A percentile compares a stretch with the other conserved stretches of the same genome.
These are phyloP conservation scores for Lampropteryx suffumata DNA, from an alignment of 2,888 invertebrate species.

Conservation along the genomic window DNA sequence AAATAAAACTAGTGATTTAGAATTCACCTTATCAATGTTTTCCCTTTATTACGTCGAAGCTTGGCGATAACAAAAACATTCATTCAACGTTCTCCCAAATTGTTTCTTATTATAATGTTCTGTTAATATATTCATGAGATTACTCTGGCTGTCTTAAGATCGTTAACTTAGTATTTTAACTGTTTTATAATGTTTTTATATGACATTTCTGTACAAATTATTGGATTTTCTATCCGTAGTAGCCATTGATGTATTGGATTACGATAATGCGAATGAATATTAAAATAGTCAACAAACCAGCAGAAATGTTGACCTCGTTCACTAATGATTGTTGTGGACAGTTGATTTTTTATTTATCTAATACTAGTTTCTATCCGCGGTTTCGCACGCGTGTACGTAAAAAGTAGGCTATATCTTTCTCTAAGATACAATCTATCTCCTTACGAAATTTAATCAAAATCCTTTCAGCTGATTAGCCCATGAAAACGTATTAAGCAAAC, in stretches of 20 bases:
- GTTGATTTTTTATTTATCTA: too few relatives aligned
- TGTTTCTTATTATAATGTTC: slow-evolving; percentile 60
- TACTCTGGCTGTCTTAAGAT: slow-evolving; percentile 61
- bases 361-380: too few relatives aligned
- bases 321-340: too few relatives aligned
- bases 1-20: too few relatives aligned
- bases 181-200: slow-evolving; percentile 60
- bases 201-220: slow-evolving; percentile 62
- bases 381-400: too few relatives aligned
- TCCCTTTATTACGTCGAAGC: slow-evolving; percentile 5
- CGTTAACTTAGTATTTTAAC: slow-evolving; percentile 65
- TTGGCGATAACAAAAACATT: slow-evolving; percentile 11
- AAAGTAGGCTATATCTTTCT: too few relatives aligned
- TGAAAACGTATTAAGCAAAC: too few relatives aligned
- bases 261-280: slow-evolving; percentile 48
- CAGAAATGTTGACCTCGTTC: slow-evolving; percentile 2
- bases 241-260: slow-evolving; percentile 63
- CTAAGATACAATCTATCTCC: too few relatives aligned
- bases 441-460: too few relatives aligned
- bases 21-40: not conserved
- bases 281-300: slow-evolving; percentile 16
- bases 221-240: slow-evolving; percentile 57
- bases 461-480: too few relatives aligned
- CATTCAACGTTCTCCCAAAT: slow-evolving; percentile 39
- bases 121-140: slow-evolving; percentile 69